A percentile compares a stretch with the other conserved stretches of the same genome.
Evolutionary conservation across 2,797 vertebrate species (phyloP).

Genomic region (Syndactyla subalaris): DNA sequence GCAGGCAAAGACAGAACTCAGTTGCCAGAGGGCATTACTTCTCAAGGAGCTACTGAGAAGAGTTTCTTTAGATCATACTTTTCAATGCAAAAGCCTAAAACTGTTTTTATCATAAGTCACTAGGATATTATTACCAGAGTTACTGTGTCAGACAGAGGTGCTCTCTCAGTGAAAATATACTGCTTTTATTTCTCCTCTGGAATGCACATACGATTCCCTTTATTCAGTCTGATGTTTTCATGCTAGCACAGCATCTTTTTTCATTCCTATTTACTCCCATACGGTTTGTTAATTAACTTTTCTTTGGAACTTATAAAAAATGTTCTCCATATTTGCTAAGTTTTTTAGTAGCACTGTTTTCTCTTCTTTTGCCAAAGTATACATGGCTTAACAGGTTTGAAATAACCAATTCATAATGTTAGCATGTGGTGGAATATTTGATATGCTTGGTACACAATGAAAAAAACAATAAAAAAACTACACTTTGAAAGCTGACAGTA

Average conservation of each 20-base stretch:
- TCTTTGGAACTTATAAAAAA: neutral
- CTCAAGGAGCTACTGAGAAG: neutral
- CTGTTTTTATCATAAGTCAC: neutral
- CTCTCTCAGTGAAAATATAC: neutral
- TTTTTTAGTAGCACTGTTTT: neutral
- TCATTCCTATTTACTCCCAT: slow-evolving; percentile 6
- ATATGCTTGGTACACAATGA: neutral
- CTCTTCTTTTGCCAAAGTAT: slow-evolving; percentile 2
- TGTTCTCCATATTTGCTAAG: neutral
- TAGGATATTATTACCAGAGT: neutral
- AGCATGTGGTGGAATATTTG: neutral
- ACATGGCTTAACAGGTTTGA: neutral
- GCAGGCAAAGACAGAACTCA: neutral
- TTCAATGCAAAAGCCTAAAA: neutral
- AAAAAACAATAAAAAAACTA: neutral
- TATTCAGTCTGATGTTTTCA: neutral
- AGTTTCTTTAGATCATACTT: neutral
- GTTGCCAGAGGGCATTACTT: neutral
- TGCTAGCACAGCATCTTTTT: slow-evolving; percentile 5
- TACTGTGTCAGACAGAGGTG: neutral
- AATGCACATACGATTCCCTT: neutral
- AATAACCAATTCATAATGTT: neutral
- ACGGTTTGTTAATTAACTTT: slow-evolving; percentile 44
- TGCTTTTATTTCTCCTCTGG: slow-evolving; percentile 10
- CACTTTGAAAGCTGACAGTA: neutral